phyloP scores from a whole-genome alignment of 1,140 invertebrate genomes.

The Rhynchophorus ferrugineus region DNA sequence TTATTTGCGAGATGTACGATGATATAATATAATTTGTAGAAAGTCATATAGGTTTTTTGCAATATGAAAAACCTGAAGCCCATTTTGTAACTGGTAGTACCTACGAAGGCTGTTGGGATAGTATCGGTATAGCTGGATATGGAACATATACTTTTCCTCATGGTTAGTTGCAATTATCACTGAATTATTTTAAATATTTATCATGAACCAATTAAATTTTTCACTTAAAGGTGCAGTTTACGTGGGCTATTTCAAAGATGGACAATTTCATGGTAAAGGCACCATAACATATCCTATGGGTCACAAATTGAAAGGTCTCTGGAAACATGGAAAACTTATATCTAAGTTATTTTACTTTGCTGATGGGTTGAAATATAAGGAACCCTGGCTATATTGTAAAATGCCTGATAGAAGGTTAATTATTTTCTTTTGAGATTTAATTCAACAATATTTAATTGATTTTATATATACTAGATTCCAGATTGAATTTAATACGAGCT shows the following conservation, averaged over 20 bases:
- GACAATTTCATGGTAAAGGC: slow-evolving; percentile 19
- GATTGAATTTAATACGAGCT: slow-evolving; percentile 7
- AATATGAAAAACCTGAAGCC: too few relatives aligned
- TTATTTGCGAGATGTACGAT: too few relatives aligned
- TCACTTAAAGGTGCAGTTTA: slow-evolving; percentile 8
- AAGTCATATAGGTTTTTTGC: too few relatives aligned
- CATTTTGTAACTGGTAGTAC: not conserved
- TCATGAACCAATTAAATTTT: not conserved
- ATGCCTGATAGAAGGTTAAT: slow-evolving; percentile 9
- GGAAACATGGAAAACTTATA: slow-evolving; percentile 11
- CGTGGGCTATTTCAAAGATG: slow-evolving; percentile 16
- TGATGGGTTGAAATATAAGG: slow-evolving; percentile 10
- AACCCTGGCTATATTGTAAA: slow-evolving; percentile 5
- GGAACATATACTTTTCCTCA: not conserved
- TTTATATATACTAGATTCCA: too few relatives aligned
- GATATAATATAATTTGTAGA: too few relatives aligned
- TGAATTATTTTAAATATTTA: too few relatives aligned
- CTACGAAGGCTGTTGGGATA: not conserved
- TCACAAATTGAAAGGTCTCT: slow-evolving; percentile 12
- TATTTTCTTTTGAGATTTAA: not conserved
- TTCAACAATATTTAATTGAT: not conserved
- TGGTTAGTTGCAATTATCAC: too few relatives aligned
- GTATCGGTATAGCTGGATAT: not conserved
- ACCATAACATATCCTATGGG: slow-evolving; percentile 18
- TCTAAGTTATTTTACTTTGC: not conserved